Conservation (phyloP, 2,888 invertebrate species). For the Rhamnusium bicolor region DNA sequence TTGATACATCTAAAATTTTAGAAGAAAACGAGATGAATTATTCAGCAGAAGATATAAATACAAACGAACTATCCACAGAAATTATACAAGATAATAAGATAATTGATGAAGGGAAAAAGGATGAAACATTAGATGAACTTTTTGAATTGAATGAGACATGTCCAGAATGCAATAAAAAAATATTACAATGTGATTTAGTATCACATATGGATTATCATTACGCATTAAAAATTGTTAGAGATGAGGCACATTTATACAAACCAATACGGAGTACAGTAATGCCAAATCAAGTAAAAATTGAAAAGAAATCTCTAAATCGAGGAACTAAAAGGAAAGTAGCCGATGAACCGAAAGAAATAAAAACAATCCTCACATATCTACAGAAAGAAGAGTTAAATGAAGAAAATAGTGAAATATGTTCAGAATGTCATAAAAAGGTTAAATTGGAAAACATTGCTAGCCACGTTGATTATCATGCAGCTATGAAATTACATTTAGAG, state of each 20-base stretch:
- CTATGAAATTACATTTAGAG: constrained; percentile 81
- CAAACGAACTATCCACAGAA: not conserved
- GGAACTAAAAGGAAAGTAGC: constrained; percentile 36
- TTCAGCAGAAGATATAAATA: constrained; percentile 17
- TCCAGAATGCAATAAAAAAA: constrained; percentile 78
- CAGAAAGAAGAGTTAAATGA: constrained; percentile 55
- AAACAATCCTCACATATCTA: constrained; percentile 54
- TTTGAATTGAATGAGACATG: constrained; percentile 74
- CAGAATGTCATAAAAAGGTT: constrained; percentile 78
- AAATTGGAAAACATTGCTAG: constrained; percentile 74
- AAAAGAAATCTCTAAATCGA: constrained; percentile 40
- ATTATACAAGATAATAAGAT: not conserved
- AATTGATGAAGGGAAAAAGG: not conserved
- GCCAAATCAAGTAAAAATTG: constrained; percentile 37
- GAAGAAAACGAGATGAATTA: constrained; percentile 34
- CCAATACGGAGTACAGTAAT: constrained; percentile 8
- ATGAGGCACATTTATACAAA: constrained; percentile 60
- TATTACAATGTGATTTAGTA: constrained; percentile 76
- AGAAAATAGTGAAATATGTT: constrained; percentile 71
- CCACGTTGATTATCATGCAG: constrained; percentile 89
- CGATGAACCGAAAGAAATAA: constrained; percentile 26
- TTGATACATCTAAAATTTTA: constrained; percentile 62
- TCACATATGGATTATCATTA: constrained; percentile 91
- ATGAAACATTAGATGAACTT: not conserved
- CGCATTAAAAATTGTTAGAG: constrained; percentile 72